Evolutionary conservation across 2,113 vertebrate species (phyloP).

Genomic region (Donacobius atricapilla): DNA sequence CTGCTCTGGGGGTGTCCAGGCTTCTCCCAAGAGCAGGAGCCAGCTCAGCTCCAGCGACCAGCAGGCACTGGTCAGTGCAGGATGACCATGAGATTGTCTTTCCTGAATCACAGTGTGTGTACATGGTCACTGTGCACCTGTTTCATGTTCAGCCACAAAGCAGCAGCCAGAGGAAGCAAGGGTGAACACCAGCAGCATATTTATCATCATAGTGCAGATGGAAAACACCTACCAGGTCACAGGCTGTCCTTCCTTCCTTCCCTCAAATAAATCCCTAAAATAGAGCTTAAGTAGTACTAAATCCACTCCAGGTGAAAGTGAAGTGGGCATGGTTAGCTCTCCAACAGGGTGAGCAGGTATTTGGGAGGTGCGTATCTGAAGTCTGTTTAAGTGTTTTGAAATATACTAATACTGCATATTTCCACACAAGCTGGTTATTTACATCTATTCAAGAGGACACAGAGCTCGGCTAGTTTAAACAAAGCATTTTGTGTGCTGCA

Average conservation of each 20-base stretch:
- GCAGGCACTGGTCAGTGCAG: background rate
- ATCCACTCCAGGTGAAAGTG: background rate
- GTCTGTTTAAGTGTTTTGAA: background rate
- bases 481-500: slow-evolving; percentile 25
- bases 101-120: background rate
- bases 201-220: background rate
- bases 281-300: background rate
- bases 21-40: background rate
- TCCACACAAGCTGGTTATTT: background rate
- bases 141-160: background rate
- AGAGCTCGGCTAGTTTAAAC: slow-evolving; percentile 11
- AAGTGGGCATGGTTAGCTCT: background rate
- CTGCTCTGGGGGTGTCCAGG: background rate
- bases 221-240: background rate
- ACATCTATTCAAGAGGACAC: background rate
- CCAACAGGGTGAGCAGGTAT: background rate
- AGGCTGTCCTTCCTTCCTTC: background rate
- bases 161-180: background rate
- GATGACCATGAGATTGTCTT: background rate
- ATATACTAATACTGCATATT: background rate
- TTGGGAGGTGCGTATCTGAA: background rate
- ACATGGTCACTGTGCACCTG: background rate
- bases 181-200: background rate
- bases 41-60: background rate
- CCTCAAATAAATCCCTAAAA: background rate